These are phyloP conservation scores for Phylloscopus collybita DNA, from an alignment of 2,797 vertebrate genomes.

Conservation along the genomic window DNA sequence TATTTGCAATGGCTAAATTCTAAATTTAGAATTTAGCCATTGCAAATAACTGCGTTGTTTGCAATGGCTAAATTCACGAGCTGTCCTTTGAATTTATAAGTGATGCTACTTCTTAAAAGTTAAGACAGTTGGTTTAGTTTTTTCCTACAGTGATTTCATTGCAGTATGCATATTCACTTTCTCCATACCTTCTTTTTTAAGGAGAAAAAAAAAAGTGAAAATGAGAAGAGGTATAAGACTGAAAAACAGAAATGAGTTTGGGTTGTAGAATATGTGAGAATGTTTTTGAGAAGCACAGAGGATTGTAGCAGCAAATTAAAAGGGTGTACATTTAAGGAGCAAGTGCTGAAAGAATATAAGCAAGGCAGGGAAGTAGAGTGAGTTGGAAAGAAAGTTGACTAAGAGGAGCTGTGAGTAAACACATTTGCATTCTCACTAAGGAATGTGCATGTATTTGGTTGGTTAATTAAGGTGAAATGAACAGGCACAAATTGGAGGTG, in stretches of 20 bases:
- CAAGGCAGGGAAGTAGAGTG: not conserved
- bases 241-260: not conserved
- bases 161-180: not conserved
- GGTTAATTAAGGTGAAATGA: conserved; percentile 14
- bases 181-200: not conserved
- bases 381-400: not conserved
- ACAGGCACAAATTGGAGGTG: not conserved
- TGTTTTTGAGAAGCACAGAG: not conserved
- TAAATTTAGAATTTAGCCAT: too few relatives aligned
- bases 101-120: not conserved
- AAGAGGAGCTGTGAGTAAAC: not conserved
- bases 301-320: not conserved
- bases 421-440: not conserved
- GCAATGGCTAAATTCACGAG: not conserved
- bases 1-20: not conserved
- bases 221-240: not conserved
- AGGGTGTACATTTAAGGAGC: not conserved
- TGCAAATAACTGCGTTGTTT: too few relatives aligned
- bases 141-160: not conserved
- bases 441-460: not conserved
- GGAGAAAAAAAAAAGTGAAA: not conserved
- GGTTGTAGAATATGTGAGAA: not conserved
- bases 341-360: not conserved
- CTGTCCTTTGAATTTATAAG: not conserved
- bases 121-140: not conserved